Conservation (phyloP, 2,797 vertebrate genomes). For the Potorous gilbertii region DNA sequence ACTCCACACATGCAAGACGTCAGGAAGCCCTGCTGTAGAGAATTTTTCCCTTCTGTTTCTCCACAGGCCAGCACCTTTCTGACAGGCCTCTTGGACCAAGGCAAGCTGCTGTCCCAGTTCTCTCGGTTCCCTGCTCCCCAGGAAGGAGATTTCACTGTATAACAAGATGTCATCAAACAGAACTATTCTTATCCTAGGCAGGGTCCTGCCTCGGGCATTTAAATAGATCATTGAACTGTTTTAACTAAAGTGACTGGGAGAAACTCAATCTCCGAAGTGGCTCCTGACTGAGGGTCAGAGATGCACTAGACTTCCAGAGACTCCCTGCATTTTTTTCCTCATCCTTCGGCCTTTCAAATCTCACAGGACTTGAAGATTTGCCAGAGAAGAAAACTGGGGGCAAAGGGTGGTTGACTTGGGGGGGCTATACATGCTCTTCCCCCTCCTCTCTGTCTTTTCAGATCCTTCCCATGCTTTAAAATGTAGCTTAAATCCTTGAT, state of each 20-base stretch:
- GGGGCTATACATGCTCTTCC: background rate
- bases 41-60: slow-evolving; percentile 5
- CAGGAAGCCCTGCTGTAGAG: background rate
- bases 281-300: slow-evolving; percentile 63
- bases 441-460: background rate
- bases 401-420: background rate
- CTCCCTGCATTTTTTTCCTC: slow-evolving; percentile 34
- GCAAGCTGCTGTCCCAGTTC: background rate
- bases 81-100: background rate
- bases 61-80: background rate
- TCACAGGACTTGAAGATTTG: rapidly evolving
- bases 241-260: slow-evolving; percentile 35
- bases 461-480: background rate
- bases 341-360: background rate
- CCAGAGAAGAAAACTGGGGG: background rate
- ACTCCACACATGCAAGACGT: background rate
- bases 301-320: slow-evolving; percentile 27
- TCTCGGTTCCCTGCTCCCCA: background rate
- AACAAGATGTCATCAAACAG: slow-evolving; percentile 21
- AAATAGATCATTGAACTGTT: slow-evolving; percentile 62
- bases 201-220: slow-evolving; percentile 77
- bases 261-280: slow-evolving; percentile 71
- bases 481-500: background rate
- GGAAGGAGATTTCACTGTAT: slow-evolving; percentile 61
- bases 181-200: slow-evolving; percentile 69